Evolutionary conservation across 2,113 vertebrate genomes (phyloP), one percentile per base, ranked within the genome.

Genomic region (Bungarus multicinctus): DNA sequence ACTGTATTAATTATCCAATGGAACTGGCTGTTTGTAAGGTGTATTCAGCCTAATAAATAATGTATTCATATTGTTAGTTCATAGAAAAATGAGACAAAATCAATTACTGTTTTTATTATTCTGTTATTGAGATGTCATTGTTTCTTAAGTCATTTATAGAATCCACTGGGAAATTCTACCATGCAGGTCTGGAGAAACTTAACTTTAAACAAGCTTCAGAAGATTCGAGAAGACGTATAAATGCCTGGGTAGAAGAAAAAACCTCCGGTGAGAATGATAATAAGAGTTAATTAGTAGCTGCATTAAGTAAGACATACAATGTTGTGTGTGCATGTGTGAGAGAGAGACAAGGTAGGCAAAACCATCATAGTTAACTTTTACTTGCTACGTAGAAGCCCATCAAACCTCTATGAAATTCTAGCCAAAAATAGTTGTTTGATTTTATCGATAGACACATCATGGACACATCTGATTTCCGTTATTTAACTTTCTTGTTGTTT

Each of bases 161-260:
- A 4, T 97, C 94, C 4, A 99, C 98, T 27, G 93, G 96, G 95
- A 98, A 98, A 95, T 97, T 97, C 94, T 99, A 98, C 93, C 96
- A 97, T 39, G 98, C 98, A 3, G 98, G 98, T 43, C 95, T 99
- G 95, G 98, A 98, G 93, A 89, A 97, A n/a, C 94, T 98, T 5
- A 97, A 99, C 94, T 99, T 99, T 45, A 25, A 95, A 0, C 50
- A 97, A n/a, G 96, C 97, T n/a, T 22, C 98, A 1, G 98, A 99
- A 34, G 96, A 95, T 4, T 97, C 97, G 95, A 97, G 98, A 93
- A 96, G 90, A 2, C 97, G 98, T 92, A 99, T 99, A 94, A 99
- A 99, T 85, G 85, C 34, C 93, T 99, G 99, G 99, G 99, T 99
- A 14, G 96, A 98, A 90, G 93, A 98, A 85, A 98, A 97, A 96